Evolutionary conservation across 2,797 vertebrate species (phyloP), one percentile per base, ranked within the genome.

Genomic region (Rhinoraja longicauda): DNA sequence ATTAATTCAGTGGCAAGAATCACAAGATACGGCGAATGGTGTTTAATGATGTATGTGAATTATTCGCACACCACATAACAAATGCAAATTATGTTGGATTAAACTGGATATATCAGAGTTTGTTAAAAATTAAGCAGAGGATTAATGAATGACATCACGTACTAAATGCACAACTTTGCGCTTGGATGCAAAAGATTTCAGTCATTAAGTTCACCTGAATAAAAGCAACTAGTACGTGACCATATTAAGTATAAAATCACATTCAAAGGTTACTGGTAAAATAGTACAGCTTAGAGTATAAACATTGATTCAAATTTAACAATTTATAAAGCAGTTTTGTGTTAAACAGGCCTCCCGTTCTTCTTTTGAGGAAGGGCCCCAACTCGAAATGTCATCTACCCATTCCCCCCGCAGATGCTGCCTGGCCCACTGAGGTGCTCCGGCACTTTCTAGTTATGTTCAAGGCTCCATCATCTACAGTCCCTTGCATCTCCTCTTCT

Each of bases 41-140:
- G 32, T 90, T 90, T 92, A 92, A 92, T 92, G 70, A 45, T 73
- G 90, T 75, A 7, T 92, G 90, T 73, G 70, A 92, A 92, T 92
- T 72, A 92, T 73, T 70, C 39, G 24, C 32, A 75, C 32, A 32
- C n/a, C 32, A 67, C 62, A n/a, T 39, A 92, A 19, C 5, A 24
- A 75, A 73, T 92, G 45, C 29, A 45, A 92, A 92, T 92, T 75
- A 57, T 2, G 45, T 53, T 73, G 70, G 90, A 75, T 73, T 92
- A 73, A 91, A 91, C 90, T 91, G 90, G 70, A 91, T 73, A 73
- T 73, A 75, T n/a, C 45, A 53, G 70, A 75, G 67, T 92, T 92
- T 75, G 67, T 92, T 92, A 92, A 72, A 92, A 45, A 92, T 92
- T 92, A 75, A 75, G 72, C 32, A 57, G 29, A 1, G 24, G 10